Evolutionary conservation across 2,113 vertebrate genomes (phyloP).

Genomic region (Synchiropus splendidus): DNA sequence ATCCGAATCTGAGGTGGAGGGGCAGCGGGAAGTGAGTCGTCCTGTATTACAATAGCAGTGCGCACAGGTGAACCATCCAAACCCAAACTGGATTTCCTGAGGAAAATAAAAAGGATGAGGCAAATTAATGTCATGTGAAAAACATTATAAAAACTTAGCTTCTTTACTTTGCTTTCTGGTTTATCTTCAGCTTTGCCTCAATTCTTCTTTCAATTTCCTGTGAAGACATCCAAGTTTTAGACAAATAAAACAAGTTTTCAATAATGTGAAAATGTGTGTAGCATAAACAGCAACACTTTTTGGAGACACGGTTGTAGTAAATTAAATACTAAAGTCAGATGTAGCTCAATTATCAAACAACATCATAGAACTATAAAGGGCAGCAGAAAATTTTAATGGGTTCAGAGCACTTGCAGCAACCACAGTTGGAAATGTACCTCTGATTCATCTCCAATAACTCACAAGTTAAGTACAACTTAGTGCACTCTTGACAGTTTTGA

Average conservation of each 20-base stretch:
- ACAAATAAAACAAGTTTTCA: background rate
- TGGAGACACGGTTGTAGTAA: no score
- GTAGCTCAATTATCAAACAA: no score
- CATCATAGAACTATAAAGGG: no score
- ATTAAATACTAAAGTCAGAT: no score
- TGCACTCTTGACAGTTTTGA: no score
- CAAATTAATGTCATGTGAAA: background rate
- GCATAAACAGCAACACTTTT: background rate
- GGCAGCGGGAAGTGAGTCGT: constrained; percentile 82
- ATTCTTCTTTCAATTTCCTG: constrained; percentile 94
- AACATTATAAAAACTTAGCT: background rate
- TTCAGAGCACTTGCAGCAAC: no score
- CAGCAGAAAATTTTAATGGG: no score
- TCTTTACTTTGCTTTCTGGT: constrained; percentile 83
- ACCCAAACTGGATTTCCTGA: constrained; percentile 67
- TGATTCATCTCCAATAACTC: no score
- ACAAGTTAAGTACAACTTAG: no score
- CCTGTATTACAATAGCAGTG: constrained; percentile 90
- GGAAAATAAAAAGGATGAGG: constrained; percentile 1
- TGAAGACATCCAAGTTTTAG: constrained; percentile 8
- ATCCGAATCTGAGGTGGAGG: constrained; percentile 91
- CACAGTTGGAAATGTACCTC: no score
- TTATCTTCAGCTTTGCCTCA: constrained; percentile 93
- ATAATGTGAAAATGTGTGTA: background rate
- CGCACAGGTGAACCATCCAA: constrained; percentile 69